Conservation (phyloP, 2,888 invertebrate species). For the Scaptomyza flava region DNA sequence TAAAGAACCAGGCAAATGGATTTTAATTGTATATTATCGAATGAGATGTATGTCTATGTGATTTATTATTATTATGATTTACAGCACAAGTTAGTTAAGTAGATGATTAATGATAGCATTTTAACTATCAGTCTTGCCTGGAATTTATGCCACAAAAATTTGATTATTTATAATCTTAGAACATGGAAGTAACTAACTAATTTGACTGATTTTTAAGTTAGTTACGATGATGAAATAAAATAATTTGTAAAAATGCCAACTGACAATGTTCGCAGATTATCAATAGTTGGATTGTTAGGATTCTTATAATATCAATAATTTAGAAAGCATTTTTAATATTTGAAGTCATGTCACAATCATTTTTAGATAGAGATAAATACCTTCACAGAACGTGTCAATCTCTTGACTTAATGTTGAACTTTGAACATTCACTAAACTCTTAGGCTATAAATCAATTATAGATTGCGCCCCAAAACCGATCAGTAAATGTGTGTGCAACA, state of each 20-base stretch:
- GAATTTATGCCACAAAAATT: too few species aligned
- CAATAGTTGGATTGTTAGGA: too few species aligned
- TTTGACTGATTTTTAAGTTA: too few species aligned
- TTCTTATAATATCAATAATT: too few species aligned
- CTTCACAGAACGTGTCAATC: background rate
- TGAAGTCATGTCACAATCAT: conserved; percentile 1
- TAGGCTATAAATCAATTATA: conserved; percentile 69
- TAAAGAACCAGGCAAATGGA: background rate
- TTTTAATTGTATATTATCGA: background rate
- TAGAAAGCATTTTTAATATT: background rate
- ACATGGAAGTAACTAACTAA: too few species aligned
- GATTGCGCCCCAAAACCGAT: conserved; percentile 51
- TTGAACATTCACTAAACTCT: conserved; percentile 24
- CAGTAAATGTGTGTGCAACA: conserved; percentile 62
- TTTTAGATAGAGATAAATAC: background rate
- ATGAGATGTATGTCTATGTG: background rate
- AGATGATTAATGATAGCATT: background rate
- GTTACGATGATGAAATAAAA: too few species aligned
- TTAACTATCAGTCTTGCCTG: background rate
- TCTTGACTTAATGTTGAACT: conserved; percentile 15
- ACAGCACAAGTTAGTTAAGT: background rate
- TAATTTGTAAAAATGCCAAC: too few species aligned
- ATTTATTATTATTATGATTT: background rate
- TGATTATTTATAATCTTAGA: too few species aligned
- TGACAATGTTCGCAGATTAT: too few species aligned